phyloP scores from a whole-genome alignment of 2,113 vertebrate genomes.

The Suncus etruscus region DNA sequence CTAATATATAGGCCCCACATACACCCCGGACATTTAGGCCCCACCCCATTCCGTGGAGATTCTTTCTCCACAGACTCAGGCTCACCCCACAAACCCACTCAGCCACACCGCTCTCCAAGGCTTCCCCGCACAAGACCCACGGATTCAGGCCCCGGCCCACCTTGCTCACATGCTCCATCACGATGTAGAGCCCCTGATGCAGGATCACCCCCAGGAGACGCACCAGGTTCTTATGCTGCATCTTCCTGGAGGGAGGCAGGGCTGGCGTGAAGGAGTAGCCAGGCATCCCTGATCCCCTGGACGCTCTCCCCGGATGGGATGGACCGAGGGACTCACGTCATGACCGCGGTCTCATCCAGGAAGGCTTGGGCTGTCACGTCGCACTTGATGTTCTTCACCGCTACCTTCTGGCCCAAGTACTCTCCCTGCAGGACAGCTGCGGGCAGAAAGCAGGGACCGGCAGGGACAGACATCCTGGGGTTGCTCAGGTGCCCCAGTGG shows the following conservation, averaged over 20 bases:
- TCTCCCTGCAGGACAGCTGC: constrained; percentile 92
- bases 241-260: constrained; percentile 87
- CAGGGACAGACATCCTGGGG: background rate
- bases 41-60: no score
- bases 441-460: background rate
- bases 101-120: background rate
- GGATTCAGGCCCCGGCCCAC: constrained; percentile 78
- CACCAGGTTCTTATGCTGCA: constrained; percentile 95
- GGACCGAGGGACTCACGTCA: constrained; percentile 90
- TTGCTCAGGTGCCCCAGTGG: no score
- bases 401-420: constrained; percentile 94
- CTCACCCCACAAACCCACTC: no score
- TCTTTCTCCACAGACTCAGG: background rate
- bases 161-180: constrained; percentile 97
- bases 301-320: no score
- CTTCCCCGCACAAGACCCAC: background rate
- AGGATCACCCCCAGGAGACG: constrained; percentile 93
- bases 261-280: background rate
- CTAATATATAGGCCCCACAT: no score
- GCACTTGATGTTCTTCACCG: constrained; percentile 95
- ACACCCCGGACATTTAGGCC: no score
- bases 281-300: background rate
- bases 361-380: constrained; percentile 95
- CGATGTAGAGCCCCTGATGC: constrained; percentile 93
- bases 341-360: constrained; percentile 93